phyloP scores from a whole-genome alignment of 1,140 invertebrate species.

The Diuraphis noxia region DNA sequence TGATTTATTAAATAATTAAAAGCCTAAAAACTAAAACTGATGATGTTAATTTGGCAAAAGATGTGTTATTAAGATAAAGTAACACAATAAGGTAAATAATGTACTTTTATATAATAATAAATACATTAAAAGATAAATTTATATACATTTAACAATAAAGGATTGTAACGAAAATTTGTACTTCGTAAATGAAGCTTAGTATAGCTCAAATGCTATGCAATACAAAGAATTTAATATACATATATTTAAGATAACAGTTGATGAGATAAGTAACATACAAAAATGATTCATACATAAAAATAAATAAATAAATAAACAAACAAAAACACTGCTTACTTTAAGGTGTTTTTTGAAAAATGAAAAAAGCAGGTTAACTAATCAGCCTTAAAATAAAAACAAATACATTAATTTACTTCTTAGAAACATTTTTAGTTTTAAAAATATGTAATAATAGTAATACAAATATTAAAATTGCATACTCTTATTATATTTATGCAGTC shows the following conservation, averaged over 20 bases:
- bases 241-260: conserved; percentile 29
- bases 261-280: conserved; percentile 33
- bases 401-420: not conserved
- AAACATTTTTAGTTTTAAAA: conserved; percentile 24
- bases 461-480: conserved; percentile 1
- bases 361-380: conserved; percentile 49
- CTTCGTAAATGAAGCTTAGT: not conserved
- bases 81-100: conserved; percentile 26
- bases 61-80: conserved; percentile 26
- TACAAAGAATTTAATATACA: not conserved
- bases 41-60: not conserved
- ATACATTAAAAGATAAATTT: not conserved
- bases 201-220: not conserved
- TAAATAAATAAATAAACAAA: conserved; percentile 25
- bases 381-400: conserved; percentile 38
- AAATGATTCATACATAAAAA: conserved; percentile 40
- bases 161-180: conserved; percentile 28
- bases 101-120: not conserved
- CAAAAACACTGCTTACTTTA: conserved; percentile 8
- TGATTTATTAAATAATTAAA: not conserved
- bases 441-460: conserved; percentile 29
- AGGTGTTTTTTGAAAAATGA: conserved; percentile 18
- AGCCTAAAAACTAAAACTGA: not conserved
- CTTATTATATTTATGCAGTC: conserved; percentile 36
- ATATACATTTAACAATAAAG: conserved; percentile 24